phyloP scores from a whole-genome alignment of 2,888 invertebrate genomes.

The Trilocha varians region DNA sequence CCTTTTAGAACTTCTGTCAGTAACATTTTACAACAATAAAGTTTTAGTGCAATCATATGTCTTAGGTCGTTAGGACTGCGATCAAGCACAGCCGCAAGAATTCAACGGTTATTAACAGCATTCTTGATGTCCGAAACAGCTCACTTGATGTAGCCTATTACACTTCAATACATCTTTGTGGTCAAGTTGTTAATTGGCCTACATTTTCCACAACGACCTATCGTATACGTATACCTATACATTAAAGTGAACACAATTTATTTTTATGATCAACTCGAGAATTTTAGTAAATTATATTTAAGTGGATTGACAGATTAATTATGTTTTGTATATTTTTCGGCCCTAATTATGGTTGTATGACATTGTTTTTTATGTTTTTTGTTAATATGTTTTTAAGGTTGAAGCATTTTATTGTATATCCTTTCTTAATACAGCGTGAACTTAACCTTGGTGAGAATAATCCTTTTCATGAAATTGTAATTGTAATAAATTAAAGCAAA shows the following conservation, averaged over 20 bases:
- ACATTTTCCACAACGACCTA: slow-evolving; percentile 1
- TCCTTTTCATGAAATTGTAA: not conserved
- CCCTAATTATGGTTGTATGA: too few relatives aligned
- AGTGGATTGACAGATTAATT: too few relatives aligned
- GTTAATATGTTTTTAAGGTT: too few relatives aligned
- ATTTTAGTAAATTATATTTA: too few relatives aligned
- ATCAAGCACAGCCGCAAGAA: not conserved
- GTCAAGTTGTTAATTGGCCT: slow-evolving; percentile 4
- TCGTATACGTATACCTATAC: too few relatives aligned
- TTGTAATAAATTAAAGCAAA: not conserved
- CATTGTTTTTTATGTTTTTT: too few relatives aligned
- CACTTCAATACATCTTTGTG: not conserved
- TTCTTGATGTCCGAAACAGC: not conserved
- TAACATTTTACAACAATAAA: not conserved
- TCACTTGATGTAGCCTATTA: slow-evolving; percentile 1
- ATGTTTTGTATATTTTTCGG: too few relatives aligned
- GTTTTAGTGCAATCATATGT: not conserved
- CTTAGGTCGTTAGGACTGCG: not conserved
- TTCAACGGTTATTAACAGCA: not conserved
- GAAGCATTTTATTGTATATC: too few relatives aligned
- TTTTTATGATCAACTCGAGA: too few relatives aligned
- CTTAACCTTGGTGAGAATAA: too few relatives aligned
- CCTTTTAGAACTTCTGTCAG: not conserved
- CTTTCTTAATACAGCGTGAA: too few relatives aligned
- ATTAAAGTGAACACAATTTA: too few relatives aligned